Percentiles rank a stretch among this genome's conserved stretches.
These are phyloP conservation scores for Euura lappo DNA, from an alignment of 1,140 invertebrate species.

Conservation along the genomic window DNA sequence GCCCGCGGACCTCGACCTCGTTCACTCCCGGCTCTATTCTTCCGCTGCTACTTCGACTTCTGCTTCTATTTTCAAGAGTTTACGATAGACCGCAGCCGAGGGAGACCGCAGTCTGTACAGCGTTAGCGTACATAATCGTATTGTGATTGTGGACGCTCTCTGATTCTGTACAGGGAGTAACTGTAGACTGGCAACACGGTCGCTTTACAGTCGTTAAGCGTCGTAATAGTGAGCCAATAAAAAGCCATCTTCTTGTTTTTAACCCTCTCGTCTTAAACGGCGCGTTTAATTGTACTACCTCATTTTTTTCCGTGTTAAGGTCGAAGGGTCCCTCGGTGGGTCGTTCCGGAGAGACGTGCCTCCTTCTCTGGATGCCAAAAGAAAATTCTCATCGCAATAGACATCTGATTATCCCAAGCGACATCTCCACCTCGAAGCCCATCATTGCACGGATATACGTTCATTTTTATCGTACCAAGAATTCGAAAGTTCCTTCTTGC, in stretches of 20 bases:
- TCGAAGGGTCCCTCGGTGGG: not conserved
- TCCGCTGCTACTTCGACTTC: not conserved
- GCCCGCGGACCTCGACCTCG: conserved; percentile 24
- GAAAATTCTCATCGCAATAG: too few relatives aligned
- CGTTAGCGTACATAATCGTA: too few relatives aligned
- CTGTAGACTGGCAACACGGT: conserved; percentile 18
- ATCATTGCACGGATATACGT: too few relatives aligned
- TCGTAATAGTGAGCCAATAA: conserved; percentile 53
- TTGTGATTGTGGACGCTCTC: too few relatives aligned
- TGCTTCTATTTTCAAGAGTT: not conserved
- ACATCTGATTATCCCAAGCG: too few relatives aligned
- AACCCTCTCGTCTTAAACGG: conserved; percentile 51
- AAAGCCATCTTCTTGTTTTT: conserved; percentile 57
- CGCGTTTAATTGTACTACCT: conserved; percentile 50
- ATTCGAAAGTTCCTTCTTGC: too few relatives aligned
- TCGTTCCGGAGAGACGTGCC: not conserved
- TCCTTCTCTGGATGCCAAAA: not conserved
- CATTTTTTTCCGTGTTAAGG: conserved; percentile 34
- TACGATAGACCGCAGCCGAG: not conserved
- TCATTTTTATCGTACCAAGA: too few relatives aligned
- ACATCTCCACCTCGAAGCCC: too few relatives aligned
- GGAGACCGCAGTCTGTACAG: too few relatives aligned
- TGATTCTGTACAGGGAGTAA: too few relatives aligned
- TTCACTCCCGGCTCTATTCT: not conserved
- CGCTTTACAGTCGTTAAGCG: conserved; percentile 59